Conservation (phyloP, 2,888 invertebrate genomes). For the Lepidocyrtinus sp. region DNA sequence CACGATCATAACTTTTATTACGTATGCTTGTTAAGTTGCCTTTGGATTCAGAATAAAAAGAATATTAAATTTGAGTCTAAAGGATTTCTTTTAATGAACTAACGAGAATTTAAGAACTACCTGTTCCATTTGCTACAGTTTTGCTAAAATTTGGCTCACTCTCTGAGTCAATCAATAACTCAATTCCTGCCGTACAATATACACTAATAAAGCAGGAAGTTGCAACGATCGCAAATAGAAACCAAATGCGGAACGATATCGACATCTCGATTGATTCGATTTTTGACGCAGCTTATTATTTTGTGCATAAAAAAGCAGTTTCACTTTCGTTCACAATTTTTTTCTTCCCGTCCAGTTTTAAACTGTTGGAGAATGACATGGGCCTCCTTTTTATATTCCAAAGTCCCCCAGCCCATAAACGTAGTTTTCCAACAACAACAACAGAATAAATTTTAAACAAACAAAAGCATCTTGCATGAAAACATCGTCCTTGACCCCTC, state of each 20-base stretch:
- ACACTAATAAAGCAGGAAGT: slow-evolving; percentile 49
- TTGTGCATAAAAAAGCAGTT: background rate
- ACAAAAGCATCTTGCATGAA: slow-evolving; percentile 14
- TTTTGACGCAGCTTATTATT: too few species aligned
- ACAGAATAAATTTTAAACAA: too few species aligned
- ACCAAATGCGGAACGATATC: slow-evolving; percentile 21
- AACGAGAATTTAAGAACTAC: too few species aligned
- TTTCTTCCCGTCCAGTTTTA: background rate
- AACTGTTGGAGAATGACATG: background rate
- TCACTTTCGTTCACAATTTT: background rate
- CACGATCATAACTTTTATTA: background rate
- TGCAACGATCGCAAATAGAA: slow-evolving; percentile 33
- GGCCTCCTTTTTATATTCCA: slow-evolving; percentile 30
- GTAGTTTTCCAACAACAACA: too few species aligned
- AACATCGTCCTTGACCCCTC: slow-evolving; percentile 40
- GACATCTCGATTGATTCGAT: too few species aligned
- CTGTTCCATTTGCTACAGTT: slow-evolving; percentile 6
- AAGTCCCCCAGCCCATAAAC: too few species aligned
- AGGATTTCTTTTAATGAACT: too few species aligned
- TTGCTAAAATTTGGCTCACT: background rate
- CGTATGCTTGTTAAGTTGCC: background rate
- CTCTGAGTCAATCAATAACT: slow-evolving; percentile 28
- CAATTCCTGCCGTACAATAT: slow-evolving; percentile 37
- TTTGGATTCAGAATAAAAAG: too few species aligned
- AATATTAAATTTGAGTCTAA: too few species aligned